phyloP scores from a whole-genome alignment of 1,140 invertebrate species.

The Drosophila asahinai region DNA sequence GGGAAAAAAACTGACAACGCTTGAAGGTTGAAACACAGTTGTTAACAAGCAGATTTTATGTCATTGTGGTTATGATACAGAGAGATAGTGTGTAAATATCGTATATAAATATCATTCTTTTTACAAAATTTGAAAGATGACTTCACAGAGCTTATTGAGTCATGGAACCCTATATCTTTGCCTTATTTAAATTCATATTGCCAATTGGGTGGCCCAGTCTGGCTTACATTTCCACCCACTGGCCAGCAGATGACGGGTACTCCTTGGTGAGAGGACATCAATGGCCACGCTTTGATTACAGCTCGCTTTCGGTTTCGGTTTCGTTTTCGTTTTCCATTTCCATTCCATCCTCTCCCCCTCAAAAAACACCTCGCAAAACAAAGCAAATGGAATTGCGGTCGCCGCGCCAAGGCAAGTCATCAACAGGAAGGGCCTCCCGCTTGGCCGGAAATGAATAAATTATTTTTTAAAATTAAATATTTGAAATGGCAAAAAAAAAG shows the following conservation, averaged over 20 bases:
- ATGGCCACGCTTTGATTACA: constrained; percentile 76
- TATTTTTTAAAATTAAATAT: constrained; percentile 81
- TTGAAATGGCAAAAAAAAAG: constrained; percentile 80
- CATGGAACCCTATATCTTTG: background rate
- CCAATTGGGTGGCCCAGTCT: constrained; percentile 52
- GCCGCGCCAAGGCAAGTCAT: constrained; percentile 41
- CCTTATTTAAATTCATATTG: constrained; percentile 74
- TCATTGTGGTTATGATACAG: constrained; percentile 2
- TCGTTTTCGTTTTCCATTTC: constrained; percentile 50
- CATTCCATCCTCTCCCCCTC: constrained; percentile 30
- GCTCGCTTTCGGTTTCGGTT: constrained; percentile 65
- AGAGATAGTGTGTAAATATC: background rate
- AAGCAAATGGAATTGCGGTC: constrained; percentile 70
- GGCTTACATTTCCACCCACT: constrained; percentile 65
- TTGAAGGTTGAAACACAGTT: background rate
- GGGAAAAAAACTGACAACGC: too few species aligned
- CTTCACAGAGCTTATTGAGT: constrained; percentile 20
- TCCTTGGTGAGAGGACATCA: constrained; percentile 58
- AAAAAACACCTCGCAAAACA: constrained; percentile 27
- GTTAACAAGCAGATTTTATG: background rate
- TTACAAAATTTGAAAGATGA: too few species aligned
- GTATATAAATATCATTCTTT: too few species aligned
- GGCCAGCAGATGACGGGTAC: constrained; percentile 19
- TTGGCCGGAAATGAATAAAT: constrained; percentile 78
- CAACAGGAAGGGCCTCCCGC: constrained; percentile 39